A percentile compares a stretch with the other conserved stretches of the same genome.
Evolutionary conservation across 2,113 vertebrate genomes (phyloP).

Genomic region (Eulemur macaco): DNA sequence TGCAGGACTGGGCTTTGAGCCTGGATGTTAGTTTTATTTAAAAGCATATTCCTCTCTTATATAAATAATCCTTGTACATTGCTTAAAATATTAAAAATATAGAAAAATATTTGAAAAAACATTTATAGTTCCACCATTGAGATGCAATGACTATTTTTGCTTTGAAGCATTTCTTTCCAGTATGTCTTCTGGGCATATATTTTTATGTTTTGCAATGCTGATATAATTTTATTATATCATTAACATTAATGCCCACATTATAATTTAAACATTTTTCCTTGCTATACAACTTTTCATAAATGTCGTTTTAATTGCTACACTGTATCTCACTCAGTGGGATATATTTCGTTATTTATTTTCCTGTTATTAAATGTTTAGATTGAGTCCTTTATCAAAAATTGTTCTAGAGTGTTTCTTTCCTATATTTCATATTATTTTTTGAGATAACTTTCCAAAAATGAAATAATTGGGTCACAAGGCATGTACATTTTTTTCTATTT

Average conservation of each 20-base stretch:
- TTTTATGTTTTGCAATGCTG: slow-evolving; percentile 9
- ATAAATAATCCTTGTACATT: not conserved
- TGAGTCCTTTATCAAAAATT: not conserved
- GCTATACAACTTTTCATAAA: not conserved
- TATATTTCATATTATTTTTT: not conserved
- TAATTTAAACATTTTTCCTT: not conserved
- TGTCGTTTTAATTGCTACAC: not conserved
- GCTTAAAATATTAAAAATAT: not conserved
- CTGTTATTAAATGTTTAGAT: not conserved
- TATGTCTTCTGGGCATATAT: not conserved
- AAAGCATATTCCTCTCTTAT: not conserved
- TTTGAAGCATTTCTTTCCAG: not conserved
- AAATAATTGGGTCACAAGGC: not conserved
- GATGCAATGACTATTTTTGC: not conserved
- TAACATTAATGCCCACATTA: not conserved
- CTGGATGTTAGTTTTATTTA: not conserved
- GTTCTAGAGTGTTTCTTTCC: not conserved
- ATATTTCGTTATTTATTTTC: slow-evolving; percentile 28
- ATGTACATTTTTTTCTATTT: not conserved
- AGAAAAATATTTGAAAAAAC: not conserved
- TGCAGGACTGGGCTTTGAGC: not conserved
- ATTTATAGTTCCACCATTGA: not conserved
- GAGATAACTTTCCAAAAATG: not conserved
- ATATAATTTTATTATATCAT: slow-evolving; percentile 4
- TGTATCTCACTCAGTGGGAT: not conserved